Base-by-base conservation (phyloP, 2,888 invertebrate species). In the Mesorhabditis spiculigera region DNA sequence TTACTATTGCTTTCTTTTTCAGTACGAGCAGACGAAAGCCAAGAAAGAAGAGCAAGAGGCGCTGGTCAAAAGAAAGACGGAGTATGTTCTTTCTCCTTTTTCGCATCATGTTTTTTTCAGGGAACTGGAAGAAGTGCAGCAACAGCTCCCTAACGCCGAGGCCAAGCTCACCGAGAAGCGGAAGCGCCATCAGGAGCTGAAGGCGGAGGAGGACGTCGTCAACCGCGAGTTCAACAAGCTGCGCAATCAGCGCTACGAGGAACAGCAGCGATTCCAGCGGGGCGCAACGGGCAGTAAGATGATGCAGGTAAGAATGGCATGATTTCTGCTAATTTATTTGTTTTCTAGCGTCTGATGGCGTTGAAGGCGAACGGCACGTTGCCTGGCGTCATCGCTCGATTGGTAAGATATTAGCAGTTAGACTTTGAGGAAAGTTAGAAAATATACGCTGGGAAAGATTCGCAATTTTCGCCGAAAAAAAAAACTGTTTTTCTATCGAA, bases 221-320 rank as follows among this genome's bases (percentile, higher is more conserved):
- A 71, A 70, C 6, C 63, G 68, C 66, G n/a, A 71, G 45, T 42
- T 44, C 43, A 72, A 70, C 63, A 66, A 72, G 67, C 64, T 28
- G 3, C 45, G 50, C 8, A 65, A 65, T 5, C 4, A 68, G 45
- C 71, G 71, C 43, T 28, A 28, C 28, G 28, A 28, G 28, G 28
- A 16, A 45, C n/a, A 50, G n/a, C 8, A 50, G 5, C 28, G 28
- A 1, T 80, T 13, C 69, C 72, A 45, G 70, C 68, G 5, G 72
- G 76, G 28, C 72, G 82, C 44, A 70, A 76, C 13, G 71, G 72
- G 50, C 67, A 69, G 67, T 67, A 75, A 28, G 73, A 72, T 42
- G 78, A 76, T 45, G 88, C 90, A 76, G 87, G 88, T 63, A 87
- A 88, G 43, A 79, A 91, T 43, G 28, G 43, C 45, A 45, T 8